These are phyloP conservation scores for Lasioglossum leucozonium DNA, from an alignment of 2,888 invertebrate genomes.

Conservation along the genomic window DNA sequence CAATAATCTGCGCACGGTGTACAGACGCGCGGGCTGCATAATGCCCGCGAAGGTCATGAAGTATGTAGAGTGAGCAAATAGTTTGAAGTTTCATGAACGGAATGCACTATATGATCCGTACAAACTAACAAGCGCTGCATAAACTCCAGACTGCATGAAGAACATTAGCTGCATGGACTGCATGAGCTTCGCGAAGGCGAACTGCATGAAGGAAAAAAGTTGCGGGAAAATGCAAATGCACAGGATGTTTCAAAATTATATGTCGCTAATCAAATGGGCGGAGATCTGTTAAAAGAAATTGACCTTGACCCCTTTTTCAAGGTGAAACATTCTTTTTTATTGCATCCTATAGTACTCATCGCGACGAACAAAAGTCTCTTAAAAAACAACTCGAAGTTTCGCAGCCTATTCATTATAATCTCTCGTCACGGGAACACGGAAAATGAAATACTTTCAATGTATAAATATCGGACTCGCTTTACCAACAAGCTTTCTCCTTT, in stretches of 20 bases:
- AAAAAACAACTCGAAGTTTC: too few relatives aligned
- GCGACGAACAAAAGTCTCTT: not conserved
- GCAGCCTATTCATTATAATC: too few relatives aligned
- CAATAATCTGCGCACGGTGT: not conserved
- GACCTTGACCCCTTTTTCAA: too few relatives aligned
- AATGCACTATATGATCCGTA: not conserved
- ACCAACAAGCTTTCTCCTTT: not conserved
- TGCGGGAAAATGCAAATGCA: not conserved
- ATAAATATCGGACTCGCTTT: too few relatives aligned
- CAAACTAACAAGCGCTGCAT: not conserved
- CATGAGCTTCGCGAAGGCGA: not conserved
- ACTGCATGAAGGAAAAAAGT: not conserved
- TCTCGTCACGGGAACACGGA: not conserved
- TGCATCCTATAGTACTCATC: too few relatives aligned
- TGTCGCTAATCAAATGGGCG: too few relatives aligned
- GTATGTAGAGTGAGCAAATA: not conserved
- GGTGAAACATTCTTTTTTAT: too few relatives aligned
- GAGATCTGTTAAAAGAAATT: too few relatives aligned
- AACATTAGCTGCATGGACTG: not conserved
- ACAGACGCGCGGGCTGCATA: not conserved
- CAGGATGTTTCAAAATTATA: not conserved
- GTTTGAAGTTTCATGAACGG: not conserved
- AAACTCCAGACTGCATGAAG: not conserved
- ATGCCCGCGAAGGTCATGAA: not conserved
- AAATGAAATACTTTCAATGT: too few relatives aligned